Evolutionary conservation across 2,888 invertebrate genomes (phyloP).

Genomic region (Dromius quadrimaculatus): DNA sequence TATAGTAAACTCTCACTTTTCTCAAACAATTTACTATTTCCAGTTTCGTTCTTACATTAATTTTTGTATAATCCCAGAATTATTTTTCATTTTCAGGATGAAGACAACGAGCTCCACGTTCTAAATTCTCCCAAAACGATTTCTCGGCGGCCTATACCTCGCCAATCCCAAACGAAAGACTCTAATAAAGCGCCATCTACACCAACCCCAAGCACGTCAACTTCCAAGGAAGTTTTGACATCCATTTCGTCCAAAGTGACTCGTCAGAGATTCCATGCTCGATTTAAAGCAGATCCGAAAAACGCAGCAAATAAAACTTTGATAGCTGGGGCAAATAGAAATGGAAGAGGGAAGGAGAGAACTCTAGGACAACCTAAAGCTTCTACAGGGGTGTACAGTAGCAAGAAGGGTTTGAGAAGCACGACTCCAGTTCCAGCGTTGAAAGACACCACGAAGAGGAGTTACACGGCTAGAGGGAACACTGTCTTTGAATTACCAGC

Average conservation of each 20-base stretch:
- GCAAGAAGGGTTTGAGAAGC: conserved; percentile 57
- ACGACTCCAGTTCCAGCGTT: conserved; percentile 9
- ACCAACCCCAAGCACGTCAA: conserved; percentile 49
- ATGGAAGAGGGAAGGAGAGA: conserved; percentile 47
- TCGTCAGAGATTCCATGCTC: conserved; percentile 61
- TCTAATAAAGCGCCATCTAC: neutral
- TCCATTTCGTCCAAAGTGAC: conserved; percentile 56
- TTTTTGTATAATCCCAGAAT: too few relatives aligned
- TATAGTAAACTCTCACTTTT: too few relatives aligned
- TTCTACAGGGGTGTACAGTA: conserved; percentile 60
- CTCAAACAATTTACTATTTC: too few relatives aligned
- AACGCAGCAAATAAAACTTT: conserved; percentile 1
- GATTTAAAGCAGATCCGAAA: conserved; percentile 57
- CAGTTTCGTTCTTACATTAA: too few relatives aligned
- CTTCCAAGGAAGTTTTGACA: conserved; percentile 54
- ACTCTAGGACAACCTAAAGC: conserved; percentile 55
- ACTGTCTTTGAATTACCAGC: conserved; percentile 13
- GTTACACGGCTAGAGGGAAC: conserved; percentile 13
- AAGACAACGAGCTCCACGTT: conserved; percentile 27
- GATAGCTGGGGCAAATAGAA: neutral
- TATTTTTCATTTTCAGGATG: conserved; percentile 27
- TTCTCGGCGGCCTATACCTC: conserved; percentile 1
- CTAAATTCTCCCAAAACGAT: conserved; percentile 13
- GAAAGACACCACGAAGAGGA: neutral
- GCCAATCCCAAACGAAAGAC: conserved; percentile 4